Conservation (phyloP, 1,140 invertebrate species). For the Ceratina australensis region DNA sequence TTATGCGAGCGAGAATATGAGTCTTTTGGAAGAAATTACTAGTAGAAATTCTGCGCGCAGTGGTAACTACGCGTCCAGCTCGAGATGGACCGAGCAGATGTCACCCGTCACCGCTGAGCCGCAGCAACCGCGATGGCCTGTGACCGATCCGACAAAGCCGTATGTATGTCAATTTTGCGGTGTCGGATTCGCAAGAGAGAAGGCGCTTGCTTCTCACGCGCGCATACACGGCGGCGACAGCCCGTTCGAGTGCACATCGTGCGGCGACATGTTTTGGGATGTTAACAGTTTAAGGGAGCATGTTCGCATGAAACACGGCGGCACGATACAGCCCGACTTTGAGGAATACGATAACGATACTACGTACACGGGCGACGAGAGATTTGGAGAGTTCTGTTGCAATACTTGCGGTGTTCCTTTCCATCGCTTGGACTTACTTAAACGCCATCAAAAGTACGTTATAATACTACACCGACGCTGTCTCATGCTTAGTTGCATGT, state of each 20-base stretch:
- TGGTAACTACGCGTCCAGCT: conserved; percentile 77
- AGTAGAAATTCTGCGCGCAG: conserved; percentile 73
- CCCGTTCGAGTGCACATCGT: conserved; percentile 87
- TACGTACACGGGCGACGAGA: conserved; percentile 83
- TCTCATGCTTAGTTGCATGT: conserved; percentile 14
- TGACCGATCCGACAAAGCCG: conserved; percentile 86
- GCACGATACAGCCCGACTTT: conserved; percentile 73
- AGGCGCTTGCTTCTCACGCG: conserved; percentile 87
- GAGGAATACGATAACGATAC: conserved; percentile 80
- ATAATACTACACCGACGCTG: not conserved
- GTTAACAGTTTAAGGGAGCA: conserved; percentile 84
- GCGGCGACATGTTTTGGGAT: conserved; percentile 90
- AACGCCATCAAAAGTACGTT: conserved; percentile 82
- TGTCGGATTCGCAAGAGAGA: conserved; percentile 88
- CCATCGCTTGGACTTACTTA: conserved; percentile 86
- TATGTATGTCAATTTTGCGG: conserved; percentile 91
- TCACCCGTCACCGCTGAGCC: conserved; percentile 61
- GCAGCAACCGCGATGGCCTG: conserved; percentile 79
- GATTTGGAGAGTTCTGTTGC: conserved; percentile 87
- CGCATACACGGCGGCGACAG: conserved; percentile 87
- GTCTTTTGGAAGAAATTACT: conserved; percentile 76
- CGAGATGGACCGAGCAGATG: conserved; percentile 69
- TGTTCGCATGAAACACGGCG: conserved; percentile 81
- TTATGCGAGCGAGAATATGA: conserved; percentile 78
- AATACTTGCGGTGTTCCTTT: conserved; percentile 88